These are phyloP conservation scores for Linnaemya vulpina DNA, from an alignment of 2,888 invertebrate genomes.

Conservation along the genomic window DNA sequence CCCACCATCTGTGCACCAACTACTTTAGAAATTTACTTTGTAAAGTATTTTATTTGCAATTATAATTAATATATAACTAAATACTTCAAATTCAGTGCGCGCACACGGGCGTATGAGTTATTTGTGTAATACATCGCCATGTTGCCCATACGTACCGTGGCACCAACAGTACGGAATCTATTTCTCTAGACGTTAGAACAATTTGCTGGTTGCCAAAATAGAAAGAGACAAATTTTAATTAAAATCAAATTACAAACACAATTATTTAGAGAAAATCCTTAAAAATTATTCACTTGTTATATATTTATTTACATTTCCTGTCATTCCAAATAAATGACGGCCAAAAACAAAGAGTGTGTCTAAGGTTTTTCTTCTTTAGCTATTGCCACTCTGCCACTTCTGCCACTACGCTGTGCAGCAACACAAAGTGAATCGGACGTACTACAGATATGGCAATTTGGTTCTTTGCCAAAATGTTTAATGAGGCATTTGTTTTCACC, in stretches of 20 bases:
- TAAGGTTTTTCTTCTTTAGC: background rate
- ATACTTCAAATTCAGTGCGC: background rate
- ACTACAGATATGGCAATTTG: slow-evolving; percentile 65
- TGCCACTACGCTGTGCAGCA: slow-evolving; percentile 12
- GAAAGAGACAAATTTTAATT: slow-evolving; percentile 61
- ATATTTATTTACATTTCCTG: slow-evolving; percentile 64
- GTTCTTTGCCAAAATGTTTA: slow-evolving; percentile 71
- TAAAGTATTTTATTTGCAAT: too few species aligned
- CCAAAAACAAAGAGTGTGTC: slow-evolving; percentile 31
- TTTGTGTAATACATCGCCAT: background rate
- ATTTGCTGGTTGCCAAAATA: slow-evolving; percentile 42
- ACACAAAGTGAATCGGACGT: slow-evolving; percentile 1
- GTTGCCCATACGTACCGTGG: slow-evolving; percentile 18
- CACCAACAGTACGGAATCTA: slow-evolving; percentile 7
- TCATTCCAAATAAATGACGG: slow-evolving; percentile 53
- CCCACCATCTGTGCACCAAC: too few species aligned
- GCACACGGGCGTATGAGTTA: background rate
- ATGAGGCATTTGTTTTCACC: slow-evolving; percentile 72
- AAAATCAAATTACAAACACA: slow-evolving; percentile 70
- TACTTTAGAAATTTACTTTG: too few species aligned
- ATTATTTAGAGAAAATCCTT: slow-evolving; percentile 53
- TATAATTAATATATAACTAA: too few species aligned
- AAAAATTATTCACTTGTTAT: slow-evolving; percentile 55
- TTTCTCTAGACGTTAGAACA: background rate
- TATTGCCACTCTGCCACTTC: slow-evolving; percentile 8